Base-by-base conservation (phyloP, 1,140 invertebrate species). In the Coenobita brevimanus region DNA sequence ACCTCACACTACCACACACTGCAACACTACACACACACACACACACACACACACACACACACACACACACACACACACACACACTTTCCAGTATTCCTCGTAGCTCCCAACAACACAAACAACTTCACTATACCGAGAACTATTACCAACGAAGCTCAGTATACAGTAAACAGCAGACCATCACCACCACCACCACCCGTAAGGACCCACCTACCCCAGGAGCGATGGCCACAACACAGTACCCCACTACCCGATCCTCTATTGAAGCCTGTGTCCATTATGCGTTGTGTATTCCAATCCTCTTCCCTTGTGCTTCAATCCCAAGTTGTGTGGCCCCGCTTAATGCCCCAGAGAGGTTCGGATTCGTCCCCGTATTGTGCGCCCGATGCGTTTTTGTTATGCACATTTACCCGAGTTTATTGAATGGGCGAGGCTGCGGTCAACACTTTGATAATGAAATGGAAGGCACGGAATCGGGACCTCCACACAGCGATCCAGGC, bases 401-500 rank as follows among this genome's bases (percentile, higher is more conserved):
- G 83, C 83, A 86, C 75, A 86, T 86, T 78, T 86, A 86, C 83
- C 83, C 83, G 41, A 73, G 83, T 64, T 79, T 86, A 86, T 86
- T 86, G 83, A 86, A 86, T 79, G 69, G 75, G 83, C 75, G 75
- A 36, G 27, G 30, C 83, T 69, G 60, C 83, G 83, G 83, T 67
- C 75, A 86, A 62, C 73, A 69, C 54, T 69, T 30, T 69, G 57
- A 78, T 79, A 86, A 86, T 86, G 73, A 79, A 86, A 79, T 86
- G 60, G 57, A 78, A 62, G 24, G 38, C 24, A 27, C 41, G 36
- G 36, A 64, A 57, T 67, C 38, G 73, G 54, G 62, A 50, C 73
- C 83, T 86, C 69, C 67, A 21, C 21, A 3, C 27, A 24, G 46
- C n/a, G n/a, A n/a, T n/a, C n/a, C n/a, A n/a, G n/a, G n/a, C n/a